Percentiles rank a stretch among this genome's conserved stretches.
Conservation (phyloP, 2,113 vertebrate species). For the Guaruba guarouba region DNA sequence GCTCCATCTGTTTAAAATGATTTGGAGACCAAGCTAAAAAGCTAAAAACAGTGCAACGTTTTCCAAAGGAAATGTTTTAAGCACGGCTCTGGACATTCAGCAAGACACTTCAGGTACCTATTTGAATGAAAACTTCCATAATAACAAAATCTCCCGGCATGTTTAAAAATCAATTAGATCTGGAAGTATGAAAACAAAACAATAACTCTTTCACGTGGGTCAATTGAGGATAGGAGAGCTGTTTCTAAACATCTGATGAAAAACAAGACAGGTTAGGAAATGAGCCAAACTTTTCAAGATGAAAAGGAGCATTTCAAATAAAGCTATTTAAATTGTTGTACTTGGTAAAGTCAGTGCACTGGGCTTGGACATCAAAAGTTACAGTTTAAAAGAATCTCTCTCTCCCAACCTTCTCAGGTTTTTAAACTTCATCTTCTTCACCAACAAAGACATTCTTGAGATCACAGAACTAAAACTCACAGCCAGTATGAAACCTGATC, state of each 20-base stretch:
- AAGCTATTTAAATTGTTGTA: constrained; percentile 59
- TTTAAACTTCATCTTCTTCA: constrained; percentile 66
- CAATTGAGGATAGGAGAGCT: constrained; percentile 29
- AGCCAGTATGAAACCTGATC: constrained; percentile 64
- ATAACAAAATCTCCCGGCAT: background rate
- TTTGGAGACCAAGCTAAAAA: background rate
- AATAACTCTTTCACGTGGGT: constrained; percentile 4
- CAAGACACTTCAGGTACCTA: background rate
- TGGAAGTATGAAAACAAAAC: constrained; percentile 44
- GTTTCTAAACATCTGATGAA: constrained; percentile 47
- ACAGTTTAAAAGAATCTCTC: constrained; percentile 58
- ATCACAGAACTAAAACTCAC: constrained; percentile 54
- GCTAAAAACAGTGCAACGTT: background rate
- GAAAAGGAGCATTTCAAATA: constrained; percentile 61
- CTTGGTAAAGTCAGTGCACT: constrained; percentile 41
- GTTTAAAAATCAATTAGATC: constrained; percentile 28
- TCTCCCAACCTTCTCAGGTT: constrained; percentile 45
- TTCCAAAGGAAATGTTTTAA: background rate
- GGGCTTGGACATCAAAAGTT: constrained; percentile 73
- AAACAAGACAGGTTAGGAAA: constrained; percentile 47
- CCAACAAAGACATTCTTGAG: constrained; percentile 70
- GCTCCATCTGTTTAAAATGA: background rate
- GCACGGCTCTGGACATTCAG: background rate
- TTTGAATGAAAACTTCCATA: background rate
- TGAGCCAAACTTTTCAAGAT: constrained; percentile 62